These are phyloP conservation scores for Pelochelys cantorii DNA, from an alignment of 2,797 vertebrate genomes.

Conservation along the genomic window DNA sequence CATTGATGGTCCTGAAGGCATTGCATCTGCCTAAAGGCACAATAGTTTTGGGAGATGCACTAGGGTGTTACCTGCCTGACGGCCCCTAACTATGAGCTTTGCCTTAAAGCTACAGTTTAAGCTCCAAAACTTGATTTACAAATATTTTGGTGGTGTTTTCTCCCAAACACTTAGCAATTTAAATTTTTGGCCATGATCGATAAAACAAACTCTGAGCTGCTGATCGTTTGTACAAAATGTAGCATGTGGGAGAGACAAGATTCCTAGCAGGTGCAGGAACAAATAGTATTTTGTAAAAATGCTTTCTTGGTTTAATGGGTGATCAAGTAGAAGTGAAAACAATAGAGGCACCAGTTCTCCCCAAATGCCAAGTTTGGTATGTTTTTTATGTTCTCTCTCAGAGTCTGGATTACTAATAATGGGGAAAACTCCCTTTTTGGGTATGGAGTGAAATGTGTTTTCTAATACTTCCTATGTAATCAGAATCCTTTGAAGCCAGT, in stretches of 20 bases:
- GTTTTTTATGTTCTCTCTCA: neutral
- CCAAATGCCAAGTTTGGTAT: neutral
- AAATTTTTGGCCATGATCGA: neutral
- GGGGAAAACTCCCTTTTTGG: conserved; percentile 12
- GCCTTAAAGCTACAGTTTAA: neutral
- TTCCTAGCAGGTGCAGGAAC: neutral
- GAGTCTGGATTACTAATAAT: neutral
- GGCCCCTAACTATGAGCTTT: neutral
- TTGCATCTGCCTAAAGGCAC: neutral
- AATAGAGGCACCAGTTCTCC: conserved; percentile 62
- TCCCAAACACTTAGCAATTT: neutral
- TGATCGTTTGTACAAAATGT: conserved; percentile 1
- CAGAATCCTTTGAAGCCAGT: conserved; percentile 43
- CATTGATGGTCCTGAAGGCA: neutral
- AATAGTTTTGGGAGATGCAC: neutral
- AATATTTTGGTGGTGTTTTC: neutral
- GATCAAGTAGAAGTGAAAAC: conserved; percentile 33
- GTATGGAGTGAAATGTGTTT: conserved; percentile 46
- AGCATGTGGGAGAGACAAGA: conserved; percentile 14
- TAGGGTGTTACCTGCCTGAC: neutral
- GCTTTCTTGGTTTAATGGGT: neutral
- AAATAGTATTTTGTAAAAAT: neutral
- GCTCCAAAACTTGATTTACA: neutral
- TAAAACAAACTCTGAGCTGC: conserved; percentile 1
- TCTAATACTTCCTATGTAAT: conserved; percentile 38